Evolutionary conservation across 1,140 invertebrate genomes (phyloP), one percentile per base, ranked within the genome.

Genomic region (Mercenaria mercenaria): DNA sequence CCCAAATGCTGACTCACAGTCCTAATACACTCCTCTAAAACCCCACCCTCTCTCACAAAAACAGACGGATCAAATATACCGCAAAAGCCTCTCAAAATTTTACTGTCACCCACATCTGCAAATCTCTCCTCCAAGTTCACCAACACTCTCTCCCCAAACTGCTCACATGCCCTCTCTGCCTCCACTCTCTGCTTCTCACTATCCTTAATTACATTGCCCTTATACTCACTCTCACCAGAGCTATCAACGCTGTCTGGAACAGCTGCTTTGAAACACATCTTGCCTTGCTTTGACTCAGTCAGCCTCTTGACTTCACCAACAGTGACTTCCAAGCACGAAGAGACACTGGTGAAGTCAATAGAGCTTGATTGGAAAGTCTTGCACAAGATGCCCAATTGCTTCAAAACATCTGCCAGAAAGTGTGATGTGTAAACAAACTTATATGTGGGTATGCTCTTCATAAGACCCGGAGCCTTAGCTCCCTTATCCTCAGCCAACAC

Each of bases 321-420:
- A 72, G 67, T 72, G 67, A 39, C 32, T n/a, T 72, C 67, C 67
- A 72, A 18, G 39, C 34, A 72, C 0, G 67, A 72, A 6, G 67
- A 39, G 11, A 72, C 34, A 72, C 67, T 72, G 20, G 34, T 72
- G 39, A 72, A 72, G 20, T 41, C 67, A 39, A 72, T 72, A 72
- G 67, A 8, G 18, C 67, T 72, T 39, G 67, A 39, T 34, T 72
- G 67, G 39, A 72, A 72, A 39, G 67, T 72, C 37, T 72, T 72
- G 67, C 67, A 72, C 2, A 72, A 34, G 23, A 72, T 72, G 67
- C 67, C 39, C 20, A 79, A 79, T 56, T 79, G 41, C 47, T 47
- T 34, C 76, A 79, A 34, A 10, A 79, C 76, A 79, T 79, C 76
- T 79, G 43, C 43, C 41, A 79, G 76, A 47, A 79, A 52, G 76